These are phyloP conservation scores for Morelia viridis DNA, from an alignment of 2,797 vertebrate species.

Conservation along the genomic window DNA sequence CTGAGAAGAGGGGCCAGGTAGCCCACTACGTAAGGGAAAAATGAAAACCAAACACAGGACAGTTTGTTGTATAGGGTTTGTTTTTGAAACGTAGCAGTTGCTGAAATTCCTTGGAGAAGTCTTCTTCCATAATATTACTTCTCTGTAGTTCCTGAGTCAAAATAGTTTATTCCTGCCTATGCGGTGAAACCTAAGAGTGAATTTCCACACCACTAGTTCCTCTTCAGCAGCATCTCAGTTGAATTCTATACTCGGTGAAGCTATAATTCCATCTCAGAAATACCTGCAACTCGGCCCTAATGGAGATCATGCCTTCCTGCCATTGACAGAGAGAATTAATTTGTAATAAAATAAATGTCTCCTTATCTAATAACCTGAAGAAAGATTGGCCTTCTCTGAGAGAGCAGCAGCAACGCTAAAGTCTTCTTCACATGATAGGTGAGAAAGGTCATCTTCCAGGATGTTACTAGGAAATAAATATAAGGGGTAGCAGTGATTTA, in stretches of 20 bases:
- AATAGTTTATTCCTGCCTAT: too few species aligned
- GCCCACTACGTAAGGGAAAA: too few species aligned
- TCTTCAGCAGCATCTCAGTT: too few species aligned
- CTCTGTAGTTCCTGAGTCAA: too few species aligned
- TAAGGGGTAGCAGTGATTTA: not conserved
- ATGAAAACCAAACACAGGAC: too few species aligned
- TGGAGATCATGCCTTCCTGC: not conserved
- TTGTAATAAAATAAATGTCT: not conserved
- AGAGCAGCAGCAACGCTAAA: not conserved
- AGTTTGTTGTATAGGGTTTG: too few species aligned
- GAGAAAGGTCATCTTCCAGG: not conserved
- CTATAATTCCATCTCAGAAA: not conserved
- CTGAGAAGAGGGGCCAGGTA: too few species aligned
- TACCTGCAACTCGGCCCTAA: not conserved
- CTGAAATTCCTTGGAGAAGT: too few species aligned
- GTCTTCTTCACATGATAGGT: not conserved
- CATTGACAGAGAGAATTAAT: not conserved
- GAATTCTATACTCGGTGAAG: too few species aligned
- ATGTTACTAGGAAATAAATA: not conserved
- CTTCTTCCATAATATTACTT: too few species aligned
- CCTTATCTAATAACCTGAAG: not conserved
- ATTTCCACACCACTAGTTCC: not conserved
- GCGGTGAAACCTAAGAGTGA: too few species aligned
- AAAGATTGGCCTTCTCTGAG: not conserved
- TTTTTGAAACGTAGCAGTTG: too few species aligned